Conservation (phyloP, 2,888 invertebrate species). For the Villa cingulata region DNA sequence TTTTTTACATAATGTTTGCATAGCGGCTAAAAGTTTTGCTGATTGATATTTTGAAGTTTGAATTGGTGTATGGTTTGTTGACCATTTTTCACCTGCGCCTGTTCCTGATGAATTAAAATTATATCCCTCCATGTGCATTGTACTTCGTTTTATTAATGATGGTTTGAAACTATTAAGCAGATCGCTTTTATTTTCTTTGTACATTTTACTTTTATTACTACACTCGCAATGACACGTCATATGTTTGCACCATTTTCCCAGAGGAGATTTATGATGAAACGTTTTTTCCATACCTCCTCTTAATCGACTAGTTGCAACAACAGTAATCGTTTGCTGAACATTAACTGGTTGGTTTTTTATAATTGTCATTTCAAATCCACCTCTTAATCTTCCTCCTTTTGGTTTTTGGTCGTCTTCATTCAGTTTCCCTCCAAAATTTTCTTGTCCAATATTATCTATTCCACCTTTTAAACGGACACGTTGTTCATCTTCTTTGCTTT, state of each 20-base stretch:
- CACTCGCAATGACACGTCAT: neutral
- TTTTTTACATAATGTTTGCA: no score
- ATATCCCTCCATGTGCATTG: neutral
- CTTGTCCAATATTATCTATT: neutral
- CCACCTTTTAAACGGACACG: neutral
- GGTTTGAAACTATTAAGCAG: no score
- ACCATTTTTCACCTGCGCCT: no score
- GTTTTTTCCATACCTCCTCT: neutral
- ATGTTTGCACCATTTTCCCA: neutral
- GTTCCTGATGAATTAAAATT: no score
- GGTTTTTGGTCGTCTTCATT: no score
- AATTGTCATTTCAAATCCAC: neutral
- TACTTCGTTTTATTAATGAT: neutral
- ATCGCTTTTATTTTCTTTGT: no score
- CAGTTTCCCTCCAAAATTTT: no score
- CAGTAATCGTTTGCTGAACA: neutral
- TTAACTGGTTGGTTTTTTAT: neutral
- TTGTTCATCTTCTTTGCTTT: no score
- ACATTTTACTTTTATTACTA: neutral
- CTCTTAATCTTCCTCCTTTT: neutral
- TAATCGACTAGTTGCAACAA: neutral
- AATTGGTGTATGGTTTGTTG: no score
- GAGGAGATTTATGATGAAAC: neutral
- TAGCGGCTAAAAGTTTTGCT: no score
- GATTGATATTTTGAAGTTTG: no score